Evolutionary conservation across 2,888 invertebrate genomes (phyloP), one percentile per base, ranked within the genome.

Genomic region (Ligdia adustata): DNA sequence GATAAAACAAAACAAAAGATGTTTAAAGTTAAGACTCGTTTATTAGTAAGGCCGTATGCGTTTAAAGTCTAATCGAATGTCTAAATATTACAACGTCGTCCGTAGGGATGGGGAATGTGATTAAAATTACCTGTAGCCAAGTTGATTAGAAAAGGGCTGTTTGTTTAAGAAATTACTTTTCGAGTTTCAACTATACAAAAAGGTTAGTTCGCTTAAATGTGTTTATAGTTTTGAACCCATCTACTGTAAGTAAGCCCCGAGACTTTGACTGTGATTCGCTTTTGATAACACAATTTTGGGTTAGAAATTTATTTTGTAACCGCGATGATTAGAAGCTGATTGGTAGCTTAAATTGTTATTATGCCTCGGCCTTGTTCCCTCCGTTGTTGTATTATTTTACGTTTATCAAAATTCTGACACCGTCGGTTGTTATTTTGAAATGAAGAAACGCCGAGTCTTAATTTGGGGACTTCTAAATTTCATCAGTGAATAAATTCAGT

Each of bases 291-390:
- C 38, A 22, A 50, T 45, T 62, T 57, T 43, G 52, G 56, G 45
- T 52, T 51, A 60, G 53, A 65, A 55, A 66, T 65, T 58, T 53
- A 55, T 69, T 71, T 59, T 56, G 40, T 2, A 50, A 53, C 41
- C 41, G 29, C 53, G 49, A 60, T 62, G 69, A 76, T 78, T 71
- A 75, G 60, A 63, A 55, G 57, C 60, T 77, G 75, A 82, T 82
- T 79, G 79, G 71, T 55, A 62, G 79, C 78, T 85, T 77, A 75
- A 69, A 60, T 74, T 67, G 66, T 74, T 64, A 78, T 79, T 74
- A 74, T 61, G 55, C 62, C 66, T 62, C 7, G 57, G 14, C 34
- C 37, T 48, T 15, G 42, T 29, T 28, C 44, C 7, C 22, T 1
- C 27, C 27, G 28, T 29, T 31, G 46, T 35, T 34, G 15, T 32